These are phyloP conservation scores for Drosophila subobscura DNA, from an alignment of 1,140 invertebrate genomes.

Conservation along the genomic window DNA sequence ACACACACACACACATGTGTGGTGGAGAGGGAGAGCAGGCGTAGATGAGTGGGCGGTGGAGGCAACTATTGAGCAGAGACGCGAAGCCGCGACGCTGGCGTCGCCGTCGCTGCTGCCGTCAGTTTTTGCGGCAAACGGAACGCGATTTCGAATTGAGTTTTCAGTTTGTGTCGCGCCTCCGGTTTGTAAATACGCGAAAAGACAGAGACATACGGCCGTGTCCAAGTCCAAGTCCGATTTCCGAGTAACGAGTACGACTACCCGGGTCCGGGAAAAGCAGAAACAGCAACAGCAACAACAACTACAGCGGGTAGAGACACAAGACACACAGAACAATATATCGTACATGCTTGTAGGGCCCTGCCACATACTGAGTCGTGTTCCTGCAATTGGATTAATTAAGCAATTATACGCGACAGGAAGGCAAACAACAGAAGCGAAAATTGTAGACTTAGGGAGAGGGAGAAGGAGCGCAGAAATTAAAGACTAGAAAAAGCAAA, in stretches of 20 bases:
- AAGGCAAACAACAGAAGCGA: slow-evolving; percentile 26
- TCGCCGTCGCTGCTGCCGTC: neutral
- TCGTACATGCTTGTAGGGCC: too few species aligned
- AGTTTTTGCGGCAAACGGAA: slow-evolving; percentile 50
- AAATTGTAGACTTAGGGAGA: slow-evolving; percentile 2
- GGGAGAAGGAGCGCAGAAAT: slow-evolving; percentile 29
- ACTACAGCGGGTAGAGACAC: slow-evolving; percentile 59
- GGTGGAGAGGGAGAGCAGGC: slow-evolving; percentile 12
- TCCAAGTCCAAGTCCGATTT: slow-evolving; percentile 14
- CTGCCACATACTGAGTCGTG: slow-evolving; percentile 25
- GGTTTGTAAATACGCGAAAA: slow-evolving; percentile 80
- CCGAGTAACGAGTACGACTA: too few species aligned
- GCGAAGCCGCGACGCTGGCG: slow-evolving; percentile 3
- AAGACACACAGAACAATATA: slow-evolving; percentile 14
- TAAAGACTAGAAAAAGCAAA: slow-evolving; percentile 35
- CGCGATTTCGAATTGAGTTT: slow-evolving; percentile 78
- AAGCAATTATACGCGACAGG: slow-evolving; percentile 63
- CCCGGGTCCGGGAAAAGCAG: slow-evolving; percentile 19
- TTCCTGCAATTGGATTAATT: slow-evolving; percentile 79
- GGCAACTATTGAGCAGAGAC: slow-evolving; percentile 18
- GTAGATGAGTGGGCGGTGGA: neutral
- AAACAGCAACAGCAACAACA: slow-evolving; percentile 26
- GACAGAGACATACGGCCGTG: slow-evolving; percentile 40
- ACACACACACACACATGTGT: slow-evolving; percentile 19
- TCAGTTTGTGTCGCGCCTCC: slow-evolving; percentile 81